A percentile compares a stretch with the other conserved stretches of the same genome.
These are phyloP conservation scores for Prostheceraeus crozeri DNA, from an alignment of 2,888 invertebrate genomes.

Conservation along the genomic window DNA sequence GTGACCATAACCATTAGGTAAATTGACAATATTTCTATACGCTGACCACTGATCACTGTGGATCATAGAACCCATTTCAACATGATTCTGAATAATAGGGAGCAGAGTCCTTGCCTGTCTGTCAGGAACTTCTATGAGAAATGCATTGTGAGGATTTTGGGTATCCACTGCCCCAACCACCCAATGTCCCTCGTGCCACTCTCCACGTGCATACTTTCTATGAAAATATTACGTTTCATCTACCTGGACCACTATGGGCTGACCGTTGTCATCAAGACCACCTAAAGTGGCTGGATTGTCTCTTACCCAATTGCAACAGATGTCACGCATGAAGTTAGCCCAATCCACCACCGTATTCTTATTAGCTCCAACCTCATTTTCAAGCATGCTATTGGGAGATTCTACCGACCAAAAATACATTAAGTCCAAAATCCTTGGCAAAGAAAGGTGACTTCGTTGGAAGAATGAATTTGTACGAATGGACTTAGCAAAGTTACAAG, in stretches of 20 bases:
- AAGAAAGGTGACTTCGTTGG: conserved; percentile 19
- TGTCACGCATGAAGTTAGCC: conserved; percentile 1
- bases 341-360: neutral
- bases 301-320: neutral
- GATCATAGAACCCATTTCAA: neutral
- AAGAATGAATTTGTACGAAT: too few species aligned
- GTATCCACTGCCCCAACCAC: conserved; percentile 11
- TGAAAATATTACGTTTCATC: conserved; percentile 20
- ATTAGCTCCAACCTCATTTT: too few species aligned
- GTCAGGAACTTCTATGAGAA: neutral
- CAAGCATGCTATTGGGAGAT: too few species aligned
- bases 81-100: conserved; percentile 11
- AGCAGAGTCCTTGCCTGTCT: neutral
- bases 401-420: conserved; percentile 32
- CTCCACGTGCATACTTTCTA: conserved; percentile 24
- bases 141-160: conserved; percentile 10
- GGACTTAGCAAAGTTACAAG: conserved; percentile 6
- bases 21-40: neutral
- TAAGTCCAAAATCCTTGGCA: conserved; percentile 19
- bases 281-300: neutral
- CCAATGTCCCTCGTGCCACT: conserved; percentile 30
- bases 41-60: neutral
- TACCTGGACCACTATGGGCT: neutral
- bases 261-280: neutral
- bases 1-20: neutral